Base-by-base conservation (phyloP, 2,113 vertebrate species). In the Xiphophorus couchianus region DNA sequence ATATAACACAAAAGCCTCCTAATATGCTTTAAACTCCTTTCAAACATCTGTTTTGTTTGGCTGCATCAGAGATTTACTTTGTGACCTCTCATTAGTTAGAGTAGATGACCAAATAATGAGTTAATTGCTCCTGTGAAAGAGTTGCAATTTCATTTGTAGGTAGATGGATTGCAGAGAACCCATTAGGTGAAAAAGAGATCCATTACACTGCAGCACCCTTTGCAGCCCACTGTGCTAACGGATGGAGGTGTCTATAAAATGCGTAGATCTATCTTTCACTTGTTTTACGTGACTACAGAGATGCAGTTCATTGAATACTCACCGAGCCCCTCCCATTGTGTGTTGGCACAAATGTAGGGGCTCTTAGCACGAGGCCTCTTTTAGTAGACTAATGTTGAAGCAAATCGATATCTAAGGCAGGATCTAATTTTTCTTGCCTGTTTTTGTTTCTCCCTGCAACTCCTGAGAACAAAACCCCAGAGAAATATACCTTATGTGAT, bases 401-500 rank as follows among this genome's bases (percentile, higher is more conserved):
- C 48, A 28, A 84, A 83, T 87, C 83, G 71, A 75, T 86, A 83
- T 66, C n/a, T 73, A 29, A 25, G 42, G 29, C 44, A 67, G 81
- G 66, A 83, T 86, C 35, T 64, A 29, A 77, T 82, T 86, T 87
- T 70, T 79, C 51, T 62, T 76, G 28, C 66, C 42, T 80, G 31
- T 69, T 84, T 81, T 74, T 62, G 62, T 75, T 71, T 79, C 51
- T 78, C 15, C 63, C 61, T 27, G 14, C 72, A 66, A 71, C 81
- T 82, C 80, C 31, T 64, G 66, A 81, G 74, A 63, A 22, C 39
- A 31, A 72, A 81, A 85, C 62, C 30, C 64, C 27, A 5, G 44
- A 65, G 17, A 42, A 39, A 48, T 1, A 17, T 48, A 19, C 17
- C 31, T 70, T 51, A 74, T 71, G n/a, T 42, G 64, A 76, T 88